Base-by-base conservation (phyloP, 1,140 invertebrate species). In the Mactra quadrangularis region DNA sequence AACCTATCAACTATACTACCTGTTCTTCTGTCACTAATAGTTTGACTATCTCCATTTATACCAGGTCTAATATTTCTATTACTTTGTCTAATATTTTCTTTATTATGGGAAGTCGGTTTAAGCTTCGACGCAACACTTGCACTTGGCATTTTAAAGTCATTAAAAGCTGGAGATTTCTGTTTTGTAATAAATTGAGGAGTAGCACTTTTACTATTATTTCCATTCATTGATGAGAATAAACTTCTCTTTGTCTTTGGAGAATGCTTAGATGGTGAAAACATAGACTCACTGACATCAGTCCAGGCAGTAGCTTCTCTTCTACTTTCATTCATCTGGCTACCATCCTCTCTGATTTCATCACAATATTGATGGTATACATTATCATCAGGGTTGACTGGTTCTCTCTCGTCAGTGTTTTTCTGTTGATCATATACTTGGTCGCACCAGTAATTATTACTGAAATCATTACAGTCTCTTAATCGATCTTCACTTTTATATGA, bases 81-180 rank as follows among this genome's bases (percentile, higher is more conserved):
- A n/a, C n/a, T n/a, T n/a, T n/a, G n/a, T n/a, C n/a, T 41, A 7
- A 41, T 38, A 47, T 66, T 66, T 66, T 66, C 62, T 66, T 66
- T 66, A n/a, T 66, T 66, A 47, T 66, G 62, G 2, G n/a, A 4
- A 17, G 31, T 62, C 13, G 33, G 9, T 66, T 66, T 66, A 27
- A 3, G 27, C 45, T 25, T 66, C 25, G 38, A 4, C 9, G 45
- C 41, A 47, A 27, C 19, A 4, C 19, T 33, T 45, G 7, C 25
- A 1, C n/a, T 66, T 27, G 62, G 62, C 6, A 47, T 66, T 66
- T 66, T 66, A 29, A 66, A 66, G 7, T 7, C 41, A 66, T 66
- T 38, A 47, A 66, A 66, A 47, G 1, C 22, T 47, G 1, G 38
- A 41, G 38, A 41, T 41, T 66, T 27, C 19, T 22, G 17, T 22